A percentile compares a stretch with the other conserved stretches of the same genome.
phyloP scores from a whole-genome alignment of 1,140 invertebrate species.

The Pogonomyrmex barbatus region DNA sequence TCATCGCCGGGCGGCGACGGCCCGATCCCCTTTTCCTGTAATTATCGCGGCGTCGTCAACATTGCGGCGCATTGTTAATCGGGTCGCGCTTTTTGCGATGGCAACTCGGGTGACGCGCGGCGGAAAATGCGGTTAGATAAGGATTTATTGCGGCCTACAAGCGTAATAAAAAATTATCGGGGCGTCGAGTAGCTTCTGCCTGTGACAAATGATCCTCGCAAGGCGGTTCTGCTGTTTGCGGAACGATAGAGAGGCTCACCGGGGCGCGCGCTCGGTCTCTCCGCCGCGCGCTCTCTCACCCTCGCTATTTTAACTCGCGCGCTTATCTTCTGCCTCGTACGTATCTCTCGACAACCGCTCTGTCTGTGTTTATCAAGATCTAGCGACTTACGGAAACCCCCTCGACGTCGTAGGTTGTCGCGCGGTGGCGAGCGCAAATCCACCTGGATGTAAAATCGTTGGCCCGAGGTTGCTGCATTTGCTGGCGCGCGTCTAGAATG shows the following conservation, averaged over 20 bases:
- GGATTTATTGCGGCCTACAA: conserved; percentile 39
- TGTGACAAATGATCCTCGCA: conserved; percentile 19
- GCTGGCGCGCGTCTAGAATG: not conserved
- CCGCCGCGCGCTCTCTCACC: not conserved
- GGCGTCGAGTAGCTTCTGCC: conserved; percentile 2
- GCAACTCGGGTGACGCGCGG: conserved; percentile 1
- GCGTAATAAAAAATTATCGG: conserved; percentile 45
- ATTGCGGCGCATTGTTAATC: not conserved
- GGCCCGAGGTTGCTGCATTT: not conserved
- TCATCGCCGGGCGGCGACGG: conserved; percentile 7
- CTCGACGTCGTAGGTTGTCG: conserved; percentile 11
- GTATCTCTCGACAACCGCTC: conserved; percentile 14
- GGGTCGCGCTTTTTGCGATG: not conserved
- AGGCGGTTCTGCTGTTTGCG: conserved; percentile 16
- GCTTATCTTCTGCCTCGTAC: conserved; percentile 17
- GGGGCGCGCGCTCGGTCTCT: not conserved
- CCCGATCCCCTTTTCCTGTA: not conserved
- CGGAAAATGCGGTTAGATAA: conserved; percentile 54
- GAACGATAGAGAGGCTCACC: conserved; percentile 13
- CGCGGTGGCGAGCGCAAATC: conserved; percentile 16
- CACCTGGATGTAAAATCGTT: conserved; percentile 13
- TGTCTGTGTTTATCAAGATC: conserved; percentile 32
- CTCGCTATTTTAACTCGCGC: not conserved
- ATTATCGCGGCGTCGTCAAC: not conserved
- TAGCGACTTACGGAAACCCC: conserved; percentile 10